A percentile compares a stretch with the other conserved stretches of the same genome.
phyloP scores from a whole-genome alignment of 2,888 invertebrate species.

The Notodromas monacha region DNA sequence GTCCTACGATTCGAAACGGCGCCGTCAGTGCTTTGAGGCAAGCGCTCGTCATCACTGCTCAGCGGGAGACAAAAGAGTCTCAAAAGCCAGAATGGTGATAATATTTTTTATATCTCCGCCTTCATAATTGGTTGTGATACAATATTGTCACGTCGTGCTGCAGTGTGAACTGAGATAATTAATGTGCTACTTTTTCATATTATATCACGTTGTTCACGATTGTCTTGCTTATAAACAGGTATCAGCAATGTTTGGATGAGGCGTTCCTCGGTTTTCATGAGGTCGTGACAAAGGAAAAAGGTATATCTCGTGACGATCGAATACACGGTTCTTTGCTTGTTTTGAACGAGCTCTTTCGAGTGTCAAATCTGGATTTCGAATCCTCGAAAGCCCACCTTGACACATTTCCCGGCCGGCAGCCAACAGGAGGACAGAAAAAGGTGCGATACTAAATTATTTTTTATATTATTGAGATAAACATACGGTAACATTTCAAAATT shows the following conservation, averaged over 20 bases:
- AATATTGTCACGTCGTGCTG: too few species aligned
- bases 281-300: constrained; percentile 28
- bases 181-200: too few species aligned
- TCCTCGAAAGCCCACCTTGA: not conserved
- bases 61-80: constrained; percentile 69
- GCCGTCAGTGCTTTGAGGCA: constrained; percentile 79
- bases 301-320: constrained; percentile 51
- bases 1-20: constrained; percentile 59
- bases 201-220: not conserved
- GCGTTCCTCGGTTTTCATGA: constrained; percentile 46
- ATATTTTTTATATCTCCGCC: not conserved
- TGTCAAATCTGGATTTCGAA: constrained; percentile 45
- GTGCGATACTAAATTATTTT: too few species aligned
- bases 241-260: constrained; percentile 70
- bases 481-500: too few species aligned
- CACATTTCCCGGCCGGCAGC: too few species aligned
- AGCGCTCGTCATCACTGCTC: constrained; percentile 71
- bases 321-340: constrained; percentile 71
- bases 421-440: too few species aligned
- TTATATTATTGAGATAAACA: too few species aligned
- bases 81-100: constrained; percentile 48
- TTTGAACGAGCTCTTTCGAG: constrained; percentile 65
- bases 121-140: constrained; percentile 12
- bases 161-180: too few species aligned
- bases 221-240: constrained; percentile 17